phyloP scores from a whole-genome alignment of 2,797 vertebrate genomes.

The Diplodus puntazzo region DNA sequence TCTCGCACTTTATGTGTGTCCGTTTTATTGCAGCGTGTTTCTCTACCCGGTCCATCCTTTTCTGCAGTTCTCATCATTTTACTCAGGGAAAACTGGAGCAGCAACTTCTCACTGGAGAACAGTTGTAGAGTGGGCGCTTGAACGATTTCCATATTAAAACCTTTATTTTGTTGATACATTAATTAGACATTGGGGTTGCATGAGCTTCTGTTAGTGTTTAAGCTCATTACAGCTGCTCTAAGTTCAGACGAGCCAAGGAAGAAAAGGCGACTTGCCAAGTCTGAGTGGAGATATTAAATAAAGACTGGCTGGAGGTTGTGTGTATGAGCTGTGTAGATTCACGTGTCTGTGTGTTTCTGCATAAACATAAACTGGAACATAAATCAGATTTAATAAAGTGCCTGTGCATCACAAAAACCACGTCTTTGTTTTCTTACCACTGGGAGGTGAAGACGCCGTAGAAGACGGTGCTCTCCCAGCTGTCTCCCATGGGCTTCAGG shows the following conservation, averaged over 20 bases:
- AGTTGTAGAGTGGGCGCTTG: slow-evolving; percentile 40
- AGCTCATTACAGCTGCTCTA: slow-evolving; percentile 63
- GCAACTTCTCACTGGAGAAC: slow-evolving; percentile 36
- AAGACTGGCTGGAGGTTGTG: slow-evolving; percentile 40
- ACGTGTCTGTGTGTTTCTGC: slow-evolving; percentile 19
- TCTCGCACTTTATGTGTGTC: background rate
- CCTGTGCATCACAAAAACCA: background rate
- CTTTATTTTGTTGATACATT: slow-evolving; percentile 57
- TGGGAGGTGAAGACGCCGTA: slow-evolving; percentile 95
- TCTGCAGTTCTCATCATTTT: background rate
- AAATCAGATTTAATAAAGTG: slow-evolving; percentile 9
- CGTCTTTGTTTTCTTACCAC: slow-evolving; percentile 83
- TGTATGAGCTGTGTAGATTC: slow-evolving; percentile 19
- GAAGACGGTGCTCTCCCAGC: slow-evolving; percentile 89
- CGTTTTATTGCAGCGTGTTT: background rate
- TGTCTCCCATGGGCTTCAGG: slow-evolving; percentile 86
- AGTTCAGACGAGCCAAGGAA: slow-evolving; percentile 49
- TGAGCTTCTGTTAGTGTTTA: slow-evolving; percentile 49
- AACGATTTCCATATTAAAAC: slow-evolving; percentile 48
- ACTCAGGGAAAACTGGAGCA: slow-evolving; percentile 25
- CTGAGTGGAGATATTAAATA: slow-evolving; percentile 31
- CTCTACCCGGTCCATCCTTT: background rate
- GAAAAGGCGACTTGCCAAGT: slow-evolving; percentile 43
- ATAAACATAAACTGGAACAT: slow-evolving; percentile 29
- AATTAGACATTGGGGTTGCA: slow-evolving; percentile 49